These are phyloP conservation scores for Aurelia sp. DNA, from an alignment of 30 jellyfish, hydroid and myxozoan species.

Conservation along the genomic window DNA sequence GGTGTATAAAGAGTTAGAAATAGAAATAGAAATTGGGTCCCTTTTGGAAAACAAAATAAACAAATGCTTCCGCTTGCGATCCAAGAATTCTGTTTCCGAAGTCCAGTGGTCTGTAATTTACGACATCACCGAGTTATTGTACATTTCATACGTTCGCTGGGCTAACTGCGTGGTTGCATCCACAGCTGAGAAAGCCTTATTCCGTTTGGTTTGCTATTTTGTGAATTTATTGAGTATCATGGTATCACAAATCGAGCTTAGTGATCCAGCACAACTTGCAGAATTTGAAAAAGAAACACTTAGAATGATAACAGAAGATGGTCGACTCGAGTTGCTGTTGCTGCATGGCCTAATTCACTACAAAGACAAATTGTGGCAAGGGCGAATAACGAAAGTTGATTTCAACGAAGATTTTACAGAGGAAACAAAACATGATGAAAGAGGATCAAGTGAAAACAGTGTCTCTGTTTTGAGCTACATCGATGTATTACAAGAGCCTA, in stretches of 20 bases:
- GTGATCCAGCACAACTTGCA: neutral
- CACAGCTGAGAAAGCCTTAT: too few relatives aligned
- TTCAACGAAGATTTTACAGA: neutral
- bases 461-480: neutral
- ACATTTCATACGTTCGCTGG: too few relatives aligned
- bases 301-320: neutral
- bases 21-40: too few relatives aligned
- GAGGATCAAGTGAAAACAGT: neutral
- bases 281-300: neutral
- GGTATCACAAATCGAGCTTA: neutral
- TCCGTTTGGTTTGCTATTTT: too few relatives aligned
- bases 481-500: neutral
- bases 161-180: too few relatives aligned
- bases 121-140: too few relatives aligned
- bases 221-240: neutral
- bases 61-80: too few relatives aligned
- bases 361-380: constrained; percentile 10
- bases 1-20: too few relatives aligned
- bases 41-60: too few relatives aligned
- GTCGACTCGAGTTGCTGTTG: neutral
- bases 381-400: neutral
- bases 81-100: too few relatives aligned
- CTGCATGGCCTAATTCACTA: constrained; percentile 4
- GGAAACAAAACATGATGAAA: neutral
- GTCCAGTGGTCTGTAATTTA: too few relatives aligned